Evolutionary conservation across 2,888 invertebrate species (phyloP).

Genomic region (Ceriagrion tenellum): DNA sequence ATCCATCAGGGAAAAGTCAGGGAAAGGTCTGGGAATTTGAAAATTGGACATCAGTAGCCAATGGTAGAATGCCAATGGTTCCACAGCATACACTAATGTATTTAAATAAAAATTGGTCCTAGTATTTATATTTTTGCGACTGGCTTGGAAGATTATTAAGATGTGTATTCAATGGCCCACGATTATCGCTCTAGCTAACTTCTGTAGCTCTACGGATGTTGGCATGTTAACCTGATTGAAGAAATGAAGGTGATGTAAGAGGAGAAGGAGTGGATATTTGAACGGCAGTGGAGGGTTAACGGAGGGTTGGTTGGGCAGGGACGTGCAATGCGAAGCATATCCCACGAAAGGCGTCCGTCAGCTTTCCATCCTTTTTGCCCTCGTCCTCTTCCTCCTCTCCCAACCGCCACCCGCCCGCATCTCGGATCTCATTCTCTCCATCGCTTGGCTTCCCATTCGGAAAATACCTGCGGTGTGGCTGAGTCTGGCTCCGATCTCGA

Average conservation of each 20-base stretch:
- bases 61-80: too few relatives aligned
- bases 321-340: neutral
- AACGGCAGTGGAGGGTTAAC: neutral
- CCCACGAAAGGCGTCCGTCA: neutral
- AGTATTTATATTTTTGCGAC: too few relatives aligned
- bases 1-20: too few relatives aligned
- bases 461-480: neutral
- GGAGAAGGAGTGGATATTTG: neutral
- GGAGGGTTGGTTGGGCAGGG: neutral
- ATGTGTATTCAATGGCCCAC: too few relatives aligned
- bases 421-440: neutral
- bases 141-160: too few relatives aligned
- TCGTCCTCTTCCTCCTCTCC: too few relatives aligned
- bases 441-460: slow-evolving; percentile 29
- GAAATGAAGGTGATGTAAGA: neutral
- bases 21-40: too few relatives aligned
- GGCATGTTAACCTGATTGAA: neutral
- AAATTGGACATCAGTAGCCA: too few relatives aligned
- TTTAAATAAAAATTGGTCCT: too few relatives aligned
- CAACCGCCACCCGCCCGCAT: neutral
- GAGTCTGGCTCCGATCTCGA: neutral
- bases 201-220: too few relatives aligned
- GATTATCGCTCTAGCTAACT: neutral
- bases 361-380: neutral
- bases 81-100: too few relatives aligned